Evolutionary conservation across 2,888 invertebrate species (phyloP).

Genomic region (Digitonthophagus gazella): DNA sequence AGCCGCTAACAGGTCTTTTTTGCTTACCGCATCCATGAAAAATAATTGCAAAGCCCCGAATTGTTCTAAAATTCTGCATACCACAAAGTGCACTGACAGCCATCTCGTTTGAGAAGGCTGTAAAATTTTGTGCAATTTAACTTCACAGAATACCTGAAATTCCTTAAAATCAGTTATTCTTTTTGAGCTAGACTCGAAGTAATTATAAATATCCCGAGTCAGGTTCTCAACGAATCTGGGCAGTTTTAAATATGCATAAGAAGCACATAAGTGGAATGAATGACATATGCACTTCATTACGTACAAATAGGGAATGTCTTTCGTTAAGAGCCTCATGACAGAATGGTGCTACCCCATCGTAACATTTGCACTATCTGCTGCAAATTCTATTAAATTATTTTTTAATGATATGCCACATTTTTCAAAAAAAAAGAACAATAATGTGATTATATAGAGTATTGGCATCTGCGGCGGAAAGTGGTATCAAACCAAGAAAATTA

Average conservation of each 20-base stretch:
- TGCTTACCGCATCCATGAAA: neutral
- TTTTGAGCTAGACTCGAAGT: constrained; percentile 25
- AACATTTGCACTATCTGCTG: neutral
- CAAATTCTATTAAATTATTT: too few relatives aligned
- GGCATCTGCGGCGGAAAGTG: neutral
- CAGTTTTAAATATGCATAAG: too few relatives aligned
- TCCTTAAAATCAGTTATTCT: constrained; percentile 18
- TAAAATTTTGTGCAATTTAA: constrained; percentile 26
- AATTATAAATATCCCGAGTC: constrained; percentile 23
- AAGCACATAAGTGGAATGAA: constrained; percentile 2
- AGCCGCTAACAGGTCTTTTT: neutral
- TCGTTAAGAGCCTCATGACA: neutral
- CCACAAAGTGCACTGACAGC: constrained; percentile 18
- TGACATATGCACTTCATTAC: neutral
- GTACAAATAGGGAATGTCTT: neutral
- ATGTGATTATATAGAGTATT: too few relatives aligned
- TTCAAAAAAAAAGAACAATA: too few relatives aligned
- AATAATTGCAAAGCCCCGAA: neutral
- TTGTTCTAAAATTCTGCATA: neutral
- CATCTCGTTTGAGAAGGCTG: constrained; percentile 25
- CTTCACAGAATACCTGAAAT: constrained; percentile 27
- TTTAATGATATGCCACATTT: too few relatives aligned
- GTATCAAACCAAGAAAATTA: too few relatives aligned
- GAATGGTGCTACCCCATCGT: neutral
- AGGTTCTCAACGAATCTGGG: constrained; percentile 21